These are phyloP conservation scores for Pavo muticus DNA, from an alignment of 2,113 vertebrate species.

Conservation along the genomic window DNA sequence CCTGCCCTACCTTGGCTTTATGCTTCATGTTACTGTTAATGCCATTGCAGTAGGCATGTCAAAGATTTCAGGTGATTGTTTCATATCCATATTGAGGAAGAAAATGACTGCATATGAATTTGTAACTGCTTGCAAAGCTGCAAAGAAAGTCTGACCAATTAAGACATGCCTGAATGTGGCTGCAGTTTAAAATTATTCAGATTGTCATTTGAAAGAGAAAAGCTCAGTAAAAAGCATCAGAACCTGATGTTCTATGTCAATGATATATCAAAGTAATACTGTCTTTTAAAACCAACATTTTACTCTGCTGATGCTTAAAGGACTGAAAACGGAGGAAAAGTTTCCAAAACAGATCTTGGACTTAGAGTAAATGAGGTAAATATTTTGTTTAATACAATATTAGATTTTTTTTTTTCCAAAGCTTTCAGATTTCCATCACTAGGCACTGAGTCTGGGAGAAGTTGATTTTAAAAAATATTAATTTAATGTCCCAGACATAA, in stretches of 20 bases:
- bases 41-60: rapidly evolving
- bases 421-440: slow-evolving; percentile 34
- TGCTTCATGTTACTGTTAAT: not conserved
- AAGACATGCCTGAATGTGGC: not conserved
- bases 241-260: not conserved
- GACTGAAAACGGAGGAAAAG: not conserved
- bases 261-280: not conserved
- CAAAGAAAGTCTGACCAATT: not conserved
- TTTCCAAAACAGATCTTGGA: not conserved
- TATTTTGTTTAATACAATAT: slow-evolving; percentile 60
- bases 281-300: not conserved
- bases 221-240: not conserved
- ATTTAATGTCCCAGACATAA: not conserved
- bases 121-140: not conserved
- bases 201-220: not conserved
- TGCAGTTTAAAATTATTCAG: not conserved
- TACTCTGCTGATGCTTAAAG: not conserved
- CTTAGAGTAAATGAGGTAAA: slow-evolving; percentile 11
- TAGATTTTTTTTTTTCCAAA: slow-evolving; percentile 52
- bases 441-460: not conserved
- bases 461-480: not conserved
- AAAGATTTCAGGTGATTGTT: not conserved
- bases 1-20: not conserved
- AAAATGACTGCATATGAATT: not conserved
- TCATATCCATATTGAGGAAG: not conserved